A percentile compares a stretch with the other conserved stretches of the same genome.
phyloP scores from a whole-genome alignment of 2,113 vertebrate species.

The Aldabrachelys gigantea region DNA sequence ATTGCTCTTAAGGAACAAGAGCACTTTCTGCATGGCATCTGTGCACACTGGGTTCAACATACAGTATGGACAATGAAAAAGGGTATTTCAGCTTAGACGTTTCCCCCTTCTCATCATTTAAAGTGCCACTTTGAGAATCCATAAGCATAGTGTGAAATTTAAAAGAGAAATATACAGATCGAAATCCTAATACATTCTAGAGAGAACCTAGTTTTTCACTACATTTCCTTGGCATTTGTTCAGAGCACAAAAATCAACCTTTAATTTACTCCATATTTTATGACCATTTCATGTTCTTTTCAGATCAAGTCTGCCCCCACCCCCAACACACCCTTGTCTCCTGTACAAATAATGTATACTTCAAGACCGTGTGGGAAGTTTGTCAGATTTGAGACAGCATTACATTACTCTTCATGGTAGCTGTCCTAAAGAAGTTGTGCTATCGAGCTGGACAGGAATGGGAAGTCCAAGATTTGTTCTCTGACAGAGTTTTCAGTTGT shows the following conservation, averaged over 20 bases:
- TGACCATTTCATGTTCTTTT: background rate
- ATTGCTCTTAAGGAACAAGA: background rate
- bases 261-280: background rate
- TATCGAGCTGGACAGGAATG: background rate
- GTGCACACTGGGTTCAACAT: background rate
- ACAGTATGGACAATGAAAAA: background rate
- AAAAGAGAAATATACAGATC: background rate
- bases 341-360: background rate
- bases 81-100: background rate
- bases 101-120: background rate
- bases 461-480: background rate
- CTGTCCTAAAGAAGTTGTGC: background rate
- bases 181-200: background rate
- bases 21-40: background rate
- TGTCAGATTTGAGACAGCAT: background rate
- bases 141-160: background rate
- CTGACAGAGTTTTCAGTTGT: background rate
- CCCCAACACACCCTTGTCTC: background rate
- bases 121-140: background rate
- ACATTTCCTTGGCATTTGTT: background rate
- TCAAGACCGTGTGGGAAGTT: background rate
- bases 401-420: background rate
- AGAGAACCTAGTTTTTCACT: background rate
- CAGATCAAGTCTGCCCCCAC: accelerated
- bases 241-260: background rate